These are phyloP conservation scores for Atethmia centrago DNA, from an alignment of 2,888 invertebrate species.

Conservation along the genomic window DNA sequence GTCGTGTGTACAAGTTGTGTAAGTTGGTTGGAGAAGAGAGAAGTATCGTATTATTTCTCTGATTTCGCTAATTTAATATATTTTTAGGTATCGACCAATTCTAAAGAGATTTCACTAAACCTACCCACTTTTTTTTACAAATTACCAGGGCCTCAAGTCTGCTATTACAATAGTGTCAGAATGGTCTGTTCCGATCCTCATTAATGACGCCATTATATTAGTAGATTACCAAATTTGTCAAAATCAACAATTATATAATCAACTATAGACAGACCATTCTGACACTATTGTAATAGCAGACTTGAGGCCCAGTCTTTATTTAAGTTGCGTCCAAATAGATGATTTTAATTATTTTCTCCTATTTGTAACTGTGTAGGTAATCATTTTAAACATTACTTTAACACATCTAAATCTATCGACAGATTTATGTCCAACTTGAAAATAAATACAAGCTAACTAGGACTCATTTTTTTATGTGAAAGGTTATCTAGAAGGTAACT, in stretches of 20 bases:
- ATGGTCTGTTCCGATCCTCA: too few relatives aligned
- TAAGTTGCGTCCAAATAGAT: background rate
- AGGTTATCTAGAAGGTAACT: constrained; percentile 19
- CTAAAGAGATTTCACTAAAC: too few relatives aligned
- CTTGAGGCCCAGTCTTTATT: background rate
- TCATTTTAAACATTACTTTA: background rate
- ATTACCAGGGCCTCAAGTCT: too few relatives aligned
- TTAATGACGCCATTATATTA: too few relatives aligned
- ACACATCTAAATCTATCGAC: too few relatives aligned
- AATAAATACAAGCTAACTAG: background rate
- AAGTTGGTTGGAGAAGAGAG: background rate
- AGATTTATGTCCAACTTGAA: background rate
- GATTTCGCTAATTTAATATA: background rate
- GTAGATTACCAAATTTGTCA: too few relatives aligned
- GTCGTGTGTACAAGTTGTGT: too few relatives aligned
- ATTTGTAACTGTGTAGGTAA: too few relatives aligned
- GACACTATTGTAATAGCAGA: too few relatives aligned
- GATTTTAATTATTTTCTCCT: background rate
- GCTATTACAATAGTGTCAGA: too few relatives aligned
- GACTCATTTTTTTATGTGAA: constrained; percentile 19
- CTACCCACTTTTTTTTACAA: background rate
- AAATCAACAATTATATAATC: too few relatives aligned
- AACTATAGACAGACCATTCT: too few relatives aligned
- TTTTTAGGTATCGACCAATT: background rate
- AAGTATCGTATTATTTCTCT: background rate